phyloP scores from a whole-genome alignment of 1,140 invertebrate genomes.

The Nasonia vitripennis region DNA sequence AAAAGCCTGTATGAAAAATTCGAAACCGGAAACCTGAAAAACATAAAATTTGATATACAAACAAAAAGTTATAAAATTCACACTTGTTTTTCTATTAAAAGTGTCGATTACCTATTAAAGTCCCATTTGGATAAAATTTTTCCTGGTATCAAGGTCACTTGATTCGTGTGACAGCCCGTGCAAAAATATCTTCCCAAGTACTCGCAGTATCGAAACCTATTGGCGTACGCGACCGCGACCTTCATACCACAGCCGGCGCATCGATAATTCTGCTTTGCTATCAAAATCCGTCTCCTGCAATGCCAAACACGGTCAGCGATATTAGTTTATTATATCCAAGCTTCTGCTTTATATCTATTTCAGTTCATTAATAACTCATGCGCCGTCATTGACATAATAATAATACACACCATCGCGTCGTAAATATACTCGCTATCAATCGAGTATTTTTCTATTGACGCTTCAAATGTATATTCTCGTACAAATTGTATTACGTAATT shows the following conservation, averaged over 20 bases:
- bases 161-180: constrained; percentile 90
- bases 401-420: background rate
- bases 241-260: constrained; percentile 92
- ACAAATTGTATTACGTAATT: background rate
- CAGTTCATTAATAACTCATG: background rate
- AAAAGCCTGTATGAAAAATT: constrained; percentile 88
- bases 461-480: background rate
- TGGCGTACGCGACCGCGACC: constrained; percentile 83
- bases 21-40: constrained; percentile 84
- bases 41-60: constrained; percentile 16
- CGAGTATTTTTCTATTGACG: constrained; percentile 22
- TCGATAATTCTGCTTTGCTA: constrained; percentile 87
- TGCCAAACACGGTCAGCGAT: background rate
- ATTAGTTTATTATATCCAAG: background rate
- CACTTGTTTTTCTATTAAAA: background rate
- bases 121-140: constrained; percentile 78
- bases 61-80: constrained; percentile 1
- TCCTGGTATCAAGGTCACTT: constrained; percentile 85
- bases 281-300: constrained; percentile 79
- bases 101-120: constrained; percentile 75
- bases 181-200: constrained; percentile 93
- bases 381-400: background rate
- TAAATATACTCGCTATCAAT: constrained; percentile 41
- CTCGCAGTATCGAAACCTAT: constrained; percentile 87
- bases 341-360: background rate